phyloP scores from a whole-genome alignment of 2,113 vertebrate species.

The Tragelaphus buxtoni region DNA sequence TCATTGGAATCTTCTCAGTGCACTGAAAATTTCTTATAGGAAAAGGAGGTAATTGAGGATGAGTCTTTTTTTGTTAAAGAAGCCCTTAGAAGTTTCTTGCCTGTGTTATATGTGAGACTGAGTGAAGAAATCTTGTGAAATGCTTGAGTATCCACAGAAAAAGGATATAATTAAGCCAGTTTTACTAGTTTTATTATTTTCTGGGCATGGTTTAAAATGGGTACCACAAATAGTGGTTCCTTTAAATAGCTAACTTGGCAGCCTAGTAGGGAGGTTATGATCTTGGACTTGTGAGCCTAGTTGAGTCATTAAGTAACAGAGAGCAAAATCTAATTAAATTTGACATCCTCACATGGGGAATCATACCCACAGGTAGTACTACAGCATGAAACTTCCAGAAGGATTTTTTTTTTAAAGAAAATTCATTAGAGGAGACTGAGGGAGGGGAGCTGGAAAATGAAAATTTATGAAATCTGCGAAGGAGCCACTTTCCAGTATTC shows the following conservation, averaged over 20 bases:
- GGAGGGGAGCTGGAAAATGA: constrained; percentile 57
- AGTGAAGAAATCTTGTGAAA: constrained; percentile 43
- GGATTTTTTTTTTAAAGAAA: constrained; percentile 25
- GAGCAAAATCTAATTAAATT: constrained; percentile 70
- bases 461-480: constrained; percentile 64
- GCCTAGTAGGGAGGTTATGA: constrained; percentile 50
- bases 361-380: constrained; percentile 59
- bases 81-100: background rate
- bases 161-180: constrained; percentile 61
- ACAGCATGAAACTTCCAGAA: constrained; percentile 37
- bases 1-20: background rate
- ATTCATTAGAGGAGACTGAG: constrained; percentile 65
- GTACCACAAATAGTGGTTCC: constrained; percentile 44
- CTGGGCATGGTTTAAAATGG: constrained; percentile 3
- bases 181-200: constrained; percentile 67
- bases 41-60: background rate
- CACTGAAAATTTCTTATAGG: background rate
- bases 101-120: constrained; percentile 17
- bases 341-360: constrained; percentile 50
- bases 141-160: constrained; percentile 2
- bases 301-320: constrained; percentile 70
- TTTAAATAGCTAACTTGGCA: constrained; percentile 38
- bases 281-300: constrained; percentile 52
- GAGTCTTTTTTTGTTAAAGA: background rate
- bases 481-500: constrained; percentile 42